Conservation (phyloP, 2,113 vertebrate genomes). For the Gavialis gangeticus region DNA sequence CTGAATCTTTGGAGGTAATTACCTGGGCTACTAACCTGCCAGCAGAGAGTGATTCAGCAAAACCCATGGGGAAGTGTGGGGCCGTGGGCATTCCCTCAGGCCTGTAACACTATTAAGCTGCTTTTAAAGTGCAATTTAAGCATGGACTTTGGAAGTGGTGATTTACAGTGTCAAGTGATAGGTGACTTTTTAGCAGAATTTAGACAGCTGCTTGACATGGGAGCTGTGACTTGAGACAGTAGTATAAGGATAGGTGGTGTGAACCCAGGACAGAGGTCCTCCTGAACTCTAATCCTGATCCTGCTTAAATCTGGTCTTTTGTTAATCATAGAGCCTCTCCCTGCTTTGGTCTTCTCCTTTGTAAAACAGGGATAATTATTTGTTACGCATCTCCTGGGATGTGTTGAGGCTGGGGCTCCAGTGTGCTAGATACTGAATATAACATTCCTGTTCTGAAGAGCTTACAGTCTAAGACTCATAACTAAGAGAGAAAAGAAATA, state of each 20-base stretch:
- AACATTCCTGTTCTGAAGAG: too few relatives aligned
- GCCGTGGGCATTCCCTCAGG: not conserved
- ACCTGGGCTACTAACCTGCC: not conserved
- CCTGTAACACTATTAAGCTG: not conserved
- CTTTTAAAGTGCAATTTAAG: not conserved
- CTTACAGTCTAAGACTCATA: too few relatives aligned
- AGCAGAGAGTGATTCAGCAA: not conserved
- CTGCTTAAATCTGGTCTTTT: not conserved
- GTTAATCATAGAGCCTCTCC: not conserved
- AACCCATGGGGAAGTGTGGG: not conserved
- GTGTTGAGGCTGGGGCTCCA: not conserved
- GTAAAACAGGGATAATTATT: not conserved
- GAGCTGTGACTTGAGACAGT: not conserved
- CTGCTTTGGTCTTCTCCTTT: not conserved
- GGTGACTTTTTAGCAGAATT: not conserved
- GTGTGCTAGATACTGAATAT: rapidly evolving
- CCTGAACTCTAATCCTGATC: not conserved
- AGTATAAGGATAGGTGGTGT: not conserved
- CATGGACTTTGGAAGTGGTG: not conserved
- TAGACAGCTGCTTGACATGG: not conserved
- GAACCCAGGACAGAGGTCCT: not conserved
- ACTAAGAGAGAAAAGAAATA: not conserved
- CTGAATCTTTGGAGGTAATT: not conserved
- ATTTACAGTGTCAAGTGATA: not conserved
- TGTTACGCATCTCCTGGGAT: not conserved